These are phyloP conservation scores for Lepetodrilus schrolli DNA, from an alignment of 2,888 invertebrate species.

Conservation along the genomic window DNA sequence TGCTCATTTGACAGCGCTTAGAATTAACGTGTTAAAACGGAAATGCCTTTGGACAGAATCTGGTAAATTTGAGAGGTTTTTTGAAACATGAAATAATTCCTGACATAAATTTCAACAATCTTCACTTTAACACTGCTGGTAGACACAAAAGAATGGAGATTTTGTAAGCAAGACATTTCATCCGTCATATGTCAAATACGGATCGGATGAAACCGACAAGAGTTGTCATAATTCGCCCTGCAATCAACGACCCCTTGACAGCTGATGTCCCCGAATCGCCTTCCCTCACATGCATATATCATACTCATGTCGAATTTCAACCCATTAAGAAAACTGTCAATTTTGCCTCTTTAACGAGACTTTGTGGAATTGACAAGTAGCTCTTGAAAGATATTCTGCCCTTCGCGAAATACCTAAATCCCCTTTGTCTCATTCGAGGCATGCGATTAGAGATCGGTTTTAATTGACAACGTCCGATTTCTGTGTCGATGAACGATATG, in stretches of 20 bases:
- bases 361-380: neutral
- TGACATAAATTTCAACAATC: too few relatives aligned
- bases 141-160: neutral
- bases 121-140: too few relatives aligned
- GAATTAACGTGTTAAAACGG: too few relatives aligned
- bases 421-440: constrained; percentile 3
- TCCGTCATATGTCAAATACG: constrained; percentile 8
- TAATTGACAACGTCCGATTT: constrained; percentile 19
- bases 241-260: constrained; percentile 13
- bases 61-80: too few relatives aligned
- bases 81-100: too few relatives aligned
- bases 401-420: neutral
- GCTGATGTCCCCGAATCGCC: neutral
- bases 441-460: constrained; percentile 12
- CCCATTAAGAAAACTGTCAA: constrained; percentile 26
- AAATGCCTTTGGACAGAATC: too few relatives aligned
- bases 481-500: neutral
- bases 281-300: constrained; percentile 20
- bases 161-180: constrained; percentile 18
- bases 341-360: constrained; percentile 13
- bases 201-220: constrained; percentile 14
- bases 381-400: neutral
- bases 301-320: constrained; percentile 20
- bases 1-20: too few relatives aligned
- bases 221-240: constrained; percentile 25